phyloP scores from a whole-genome alignment of 2,113 vertebrate genomes.

The Percopsis transmontana region DNA sequence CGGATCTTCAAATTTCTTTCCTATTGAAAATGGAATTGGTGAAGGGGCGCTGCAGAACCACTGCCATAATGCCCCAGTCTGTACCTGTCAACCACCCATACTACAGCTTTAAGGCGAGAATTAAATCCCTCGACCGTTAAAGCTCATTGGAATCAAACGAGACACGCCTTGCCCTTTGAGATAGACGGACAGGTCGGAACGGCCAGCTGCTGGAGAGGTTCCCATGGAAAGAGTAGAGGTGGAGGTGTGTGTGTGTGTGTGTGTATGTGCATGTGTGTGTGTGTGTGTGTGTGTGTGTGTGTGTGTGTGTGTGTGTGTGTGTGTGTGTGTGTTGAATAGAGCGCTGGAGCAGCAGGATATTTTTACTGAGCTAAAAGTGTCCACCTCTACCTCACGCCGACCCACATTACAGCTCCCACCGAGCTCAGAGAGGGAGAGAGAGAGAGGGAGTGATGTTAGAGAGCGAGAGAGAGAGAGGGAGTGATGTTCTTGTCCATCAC shows the following conservation, averaged over 20 bases:
- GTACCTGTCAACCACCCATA: no score
- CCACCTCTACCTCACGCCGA: slow-evolving; percentile 63
- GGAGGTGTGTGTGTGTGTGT: not conserved
- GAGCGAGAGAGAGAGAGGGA: slow-evolving; percentile 20
- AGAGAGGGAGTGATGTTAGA: slow-evolving; percentile 21
- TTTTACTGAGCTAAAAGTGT: slow-evolving; percentile 71
- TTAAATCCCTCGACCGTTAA: no score
- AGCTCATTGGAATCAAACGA: no score
- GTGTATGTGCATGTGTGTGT: slow-evolving; percentile 8
- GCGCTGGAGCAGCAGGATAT: slow-evolving; percentile 54
- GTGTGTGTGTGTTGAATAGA: slow-evolving; percentile 5
- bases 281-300: not conserved
- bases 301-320: slow-evolving; percentile 13
- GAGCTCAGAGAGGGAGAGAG: slow-evolving; percentile 24
- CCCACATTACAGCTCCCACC: slow-evolving; percentile 66
- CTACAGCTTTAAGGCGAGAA: no score
- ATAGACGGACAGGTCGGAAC: no score
- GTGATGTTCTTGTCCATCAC: slow-evolving; percentile 49
- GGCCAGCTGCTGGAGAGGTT: no score
- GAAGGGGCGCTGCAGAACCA: no score
- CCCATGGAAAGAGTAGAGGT: no score
- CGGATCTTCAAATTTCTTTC: no score
- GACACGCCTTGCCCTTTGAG: no score
- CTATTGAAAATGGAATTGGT: no score
- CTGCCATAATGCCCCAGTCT: no score